Evolutionary conservation across 1,140 invertebrate species (phyloP).

Genomic region (Zelostemma sp.): DNA sequence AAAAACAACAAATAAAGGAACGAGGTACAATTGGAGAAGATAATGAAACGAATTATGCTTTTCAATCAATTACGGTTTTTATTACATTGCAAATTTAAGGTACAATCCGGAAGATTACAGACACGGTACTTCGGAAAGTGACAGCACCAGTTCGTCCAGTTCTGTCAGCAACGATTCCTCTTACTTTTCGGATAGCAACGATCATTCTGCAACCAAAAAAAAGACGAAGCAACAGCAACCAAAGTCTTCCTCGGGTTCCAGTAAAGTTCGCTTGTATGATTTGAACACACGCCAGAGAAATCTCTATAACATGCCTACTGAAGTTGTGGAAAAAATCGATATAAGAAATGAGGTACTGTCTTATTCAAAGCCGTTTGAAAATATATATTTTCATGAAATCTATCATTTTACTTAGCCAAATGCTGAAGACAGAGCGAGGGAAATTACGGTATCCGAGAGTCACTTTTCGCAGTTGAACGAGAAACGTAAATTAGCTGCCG

Average conservation of each 20-base stretch:
- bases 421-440: constrained; percentile 58
- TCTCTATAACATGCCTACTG: constrained; percentile 51
- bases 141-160: constrained; percentile 49
- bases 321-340: constrained; percentile 59
- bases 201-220: constrained; percentile 32
- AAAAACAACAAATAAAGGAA: constrained; percentile 49
- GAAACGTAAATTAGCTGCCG: constrained; percentile 47
- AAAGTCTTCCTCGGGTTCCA: constrained; percentile 26
- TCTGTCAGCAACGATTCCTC: constrained; percentile 64
- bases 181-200: constrained; percentile 57
- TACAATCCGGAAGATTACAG: constrained; percentile 63
- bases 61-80: too few species aligned
- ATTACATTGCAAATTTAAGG: constrained; percentile 43
- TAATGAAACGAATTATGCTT: too few species aligned
- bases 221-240: constrained; percentile 26
- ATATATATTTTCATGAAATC: too few species aligned
- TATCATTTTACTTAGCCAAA: constrained; percentile 53
- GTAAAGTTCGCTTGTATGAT: constrained; percentile 60
- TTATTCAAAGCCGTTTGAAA: too few species aligned
- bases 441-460: constrained; percentile 45
- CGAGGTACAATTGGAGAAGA: constrained; percentile 37
- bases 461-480: constrained; percentile 29
- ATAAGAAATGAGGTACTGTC: constrained; percentile 50
- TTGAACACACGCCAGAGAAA: constrained; percentile 53
- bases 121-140: constrained; percentile 48